Base-by-base conservation (phyloP, 1,140 invertebrate species). In the Drosophila obscura region DNA sequence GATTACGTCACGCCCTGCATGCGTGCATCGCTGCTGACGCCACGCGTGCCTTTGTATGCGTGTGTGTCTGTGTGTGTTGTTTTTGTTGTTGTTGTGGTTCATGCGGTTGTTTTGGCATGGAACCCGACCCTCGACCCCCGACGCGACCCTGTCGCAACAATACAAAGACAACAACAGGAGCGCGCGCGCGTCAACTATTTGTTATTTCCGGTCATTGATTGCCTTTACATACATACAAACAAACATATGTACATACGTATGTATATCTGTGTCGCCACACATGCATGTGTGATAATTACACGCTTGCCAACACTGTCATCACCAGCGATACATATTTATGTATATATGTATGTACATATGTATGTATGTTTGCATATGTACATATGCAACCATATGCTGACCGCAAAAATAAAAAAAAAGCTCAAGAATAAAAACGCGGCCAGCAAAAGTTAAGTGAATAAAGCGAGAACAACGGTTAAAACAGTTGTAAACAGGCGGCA, bases 131-230 rank as follows among this genome's bases (percentile, higher is more conserved):
- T 39, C 35, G 35, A 39, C 35, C 35, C 35, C 35, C 35, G 35
- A 39, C 35, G 4, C 35, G 35, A 39, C 35, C 35, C 35, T 0
- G 35, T 39, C 35, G 4, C 22, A 64, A 16, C 28, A 44, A 39
- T 49, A 9, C 16, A 19, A 19, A 61, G 26, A 60, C n/a, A 22
- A 24, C 35, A 58, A 44, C n/a, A 39, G 19, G 16, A 45, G 55
- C 26, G 52, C 24, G 16, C 45, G 48, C 74, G 58, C 59, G 64
- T 79, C 69, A 82, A 82, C 69, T 83, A 76, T 76, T 83, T 79
- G 80, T 79, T 83, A 83, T 83, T 83, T 83, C 80, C 80, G 75
- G 80, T 68, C 80, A 79, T 61, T 83, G 72, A 71, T 63, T 82
- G 65, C 51, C 61, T 35, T 74, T 75, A 52, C 15, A 41, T 57